Base-by-base conservation (phyloP, 2,797 vertebrate genomes). In the Tamandua tetradactyla region DNA sequence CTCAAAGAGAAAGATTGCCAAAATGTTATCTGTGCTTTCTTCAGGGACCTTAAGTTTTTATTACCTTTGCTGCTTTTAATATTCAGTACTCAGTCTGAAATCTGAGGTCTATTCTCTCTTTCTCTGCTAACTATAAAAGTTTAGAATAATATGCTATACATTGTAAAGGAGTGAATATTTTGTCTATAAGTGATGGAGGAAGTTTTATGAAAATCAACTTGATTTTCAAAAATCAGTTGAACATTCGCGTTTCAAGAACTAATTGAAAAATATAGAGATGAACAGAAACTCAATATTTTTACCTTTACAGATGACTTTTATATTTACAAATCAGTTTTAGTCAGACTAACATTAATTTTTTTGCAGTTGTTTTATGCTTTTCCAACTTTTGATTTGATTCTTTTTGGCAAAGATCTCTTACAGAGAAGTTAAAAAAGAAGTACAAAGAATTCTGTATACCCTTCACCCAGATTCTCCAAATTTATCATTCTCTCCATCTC, bases 61-160 rank as follows among this genome's bases (percentile, higher is more conserved):
- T 85, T 71, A 72, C 32, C 35, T 79, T 72, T 93, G 7, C 18
- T 93, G 23, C 30, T 87, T 92, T 94, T 87, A 81, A 55, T 62
- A 86, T 81, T 92, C 9, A 37, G 40, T 42, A 44, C n/a, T 82
- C 27, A 72, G 35, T 22, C 25, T 68, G 59, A 89, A 96, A 82
- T 59, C n/a, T 72, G 61, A 93, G 75, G 30, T 94, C 30, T 82
- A 5, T 32, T 20, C 20, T 66, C 64, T n/a, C n/a, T 85, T 89
- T 66, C 40, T 78, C 62, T 82, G 14, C 86, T 82, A 59, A 83
- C 27, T 66, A 64, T n/a, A 23, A 72, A 89, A 87, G 55, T 78
- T 90, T 66, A 83, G 32, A 72, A 52, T 82, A 89, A 40, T 27
- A 74, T 59, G 59, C 35, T 66, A 68, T 57, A 42, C 9, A 82